Evolutionary conservation across 2,797 vertebrate species (phyloP), one percentile per base, ranked within the genome.

Genomic region (Poliocrania exsul): DNA sequence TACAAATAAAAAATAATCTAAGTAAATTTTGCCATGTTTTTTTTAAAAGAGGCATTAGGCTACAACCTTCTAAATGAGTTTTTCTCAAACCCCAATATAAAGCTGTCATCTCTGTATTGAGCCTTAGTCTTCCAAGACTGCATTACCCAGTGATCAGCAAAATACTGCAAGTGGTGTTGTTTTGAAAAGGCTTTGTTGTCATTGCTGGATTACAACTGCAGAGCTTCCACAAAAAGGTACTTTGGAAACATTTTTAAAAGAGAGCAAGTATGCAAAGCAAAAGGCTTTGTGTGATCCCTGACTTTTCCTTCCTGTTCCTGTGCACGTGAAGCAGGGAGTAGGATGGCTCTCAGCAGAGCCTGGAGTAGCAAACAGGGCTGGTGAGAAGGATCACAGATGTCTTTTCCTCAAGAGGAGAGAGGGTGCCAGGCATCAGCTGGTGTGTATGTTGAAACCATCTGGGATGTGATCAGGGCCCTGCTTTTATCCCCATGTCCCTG

Each of bases 351-450:
- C n/a, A 19, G 64, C 7, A 17, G 61, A 83, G 53, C 29, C 28
- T 23, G 60, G 50, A 84, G 74, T 1, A 40, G 83, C 51, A 37
- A 54, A 21, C 35, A 17, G 31, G 86, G 42, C 31, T 84, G 31
- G 77, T 75, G 81, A 72, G 78, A 84, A 88, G 44, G 44, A 88
- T 79, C 93, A 29, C 83, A 87, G 86, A 90, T 92, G 86, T 81
- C 86, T 92, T 72, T 88, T 88, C 50, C 70, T 92, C 58, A 66
- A 79, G 86, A 81, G 58, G 73, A 92, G 73, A 61, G 54, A 84
- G 83, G 77, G 73, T 94, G 93, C 93, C 95, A 94, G 83, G 83
- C 88, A 70, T 84, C 92, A 92, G 83, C 83, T 88, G 88, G 81
- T 47, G 33, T 77, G 83, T 75, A 5, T 10, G 4, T 1, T 79